Base-by-base conservation (phyloP, 2,797 vertebrate species). In the Cynodonichthys magdalenae region DNA sequence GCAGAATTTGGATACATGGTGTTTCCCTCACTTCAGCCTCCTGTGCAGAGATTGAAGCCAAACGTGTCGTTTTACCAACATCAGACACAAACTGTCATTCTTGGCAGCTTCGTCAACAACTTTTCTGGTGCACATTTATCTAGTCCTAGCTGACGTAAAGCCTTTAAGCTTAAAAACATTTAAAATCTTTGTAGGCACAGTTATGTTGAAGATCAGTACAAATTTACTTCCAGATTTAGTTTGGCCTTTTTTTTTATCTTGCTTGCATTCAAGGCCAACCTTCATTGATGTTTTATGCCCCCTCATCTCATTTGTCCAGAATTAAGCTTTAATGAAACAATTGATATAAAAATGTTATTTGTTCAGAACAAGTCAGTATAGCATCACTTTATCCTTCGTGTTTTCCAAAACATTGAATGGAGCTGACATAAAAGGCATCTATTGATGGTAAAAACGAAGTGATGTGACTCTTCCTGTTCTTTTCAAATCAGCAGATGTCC, bases 1-100 rank as follows among this genome's bases (percentile, higher is more conserved):
- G 53, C n/a, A 45, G 7, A 54, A 31, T 49, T 44, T 41, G 31
- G 53, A 53, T 61, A 19, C 14, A 15, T 61, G 72, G 70, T 58
- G 18, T n/a, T 68, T 57, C 80, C 66, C 60, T 77, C 55, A 66
- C 64, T 36, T 77, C 51, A 47, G 71, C 82, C 67, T 73, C 60
- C 76, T 77, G 74, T 67, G 58, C 54, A 15, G 46, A 59, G 69
- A 53, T 54, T 74, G 45, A 60, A 56, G 53, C 68, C 79, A 77
- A 73, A 82, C 76, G 63, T 15, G 31, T 77, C 72, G 75, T 81
- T 80, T 50, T 41, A 53, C 71, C 66, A 20, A 53, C 64, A 81
- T 80, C 69, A 56, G 74, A 55, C 48, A 70, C 71, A 77, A 80
- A 48, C 66, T 79, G 75, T 63, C 72, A 78, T 62, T 82, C 61